phyloP scores from a whole-genome alignment of 1,140 invertebrate genomes.

The Drosophila virilis region DNA sequence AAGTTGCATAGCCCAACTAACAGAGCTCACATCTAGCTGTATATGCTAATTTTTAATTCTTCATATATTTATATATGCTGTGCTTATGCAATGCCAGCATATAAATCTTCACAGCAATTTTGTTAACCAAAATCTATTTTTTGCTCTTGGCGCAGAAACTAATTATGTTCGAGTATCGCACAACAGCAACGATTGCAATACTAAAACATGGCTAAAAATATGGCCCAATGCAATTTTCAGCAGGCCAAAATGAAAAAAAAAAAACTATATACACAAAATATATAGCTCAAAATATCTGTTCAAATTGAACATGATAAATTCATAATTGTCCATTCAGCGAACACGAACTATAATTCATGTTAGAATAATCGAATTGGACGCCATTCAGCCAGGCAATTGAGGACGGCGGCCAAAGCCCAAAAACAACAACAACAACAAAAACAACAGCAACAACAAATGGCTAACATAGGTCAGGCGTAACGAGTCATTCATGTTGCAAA shows the following conservation, averaged over 20 bases:
- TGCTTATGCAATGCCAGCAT: slow-evolving; percentile 44
- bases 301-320: slow-evolving; percentile 82
- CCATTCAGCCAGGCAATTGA: slow-evolving; percentile 77
- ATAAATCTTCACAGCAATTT: slow-evolving; percentile 56
- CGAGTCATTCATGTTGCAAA: slow-evolving; percentile 81
- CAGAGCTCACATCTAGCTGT: not conserved
- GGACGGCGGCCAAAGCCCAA: slow-evolving; percentile 70
- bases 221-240: slow-evolving; percentile 55
- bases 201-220: slow-evolving; percentile 44
- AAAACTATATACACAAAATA: slow-evolving; percentile 13
- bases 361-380: slow-evolving; percentile 82
- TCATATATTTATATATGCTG: not conserved
- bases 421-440: slow-evolving; percentile 42
- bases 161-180: slow-evolving; percentile 61
- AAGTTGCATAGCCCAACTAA: no score
- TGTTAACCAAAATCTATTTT: slow-evolving; percentile 28
- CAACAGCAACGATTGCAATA: slow-evolving; percentile 36
- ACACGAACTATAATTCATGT: slow-evolving; percentile 82
- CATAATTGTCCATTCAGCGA: slow-evolving; percentile 81
- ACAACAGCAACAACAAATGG: slow-evolving; percentile 33
- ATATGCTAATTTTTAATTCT: not conserved
- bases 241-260: slow-evolving; percentile 4
- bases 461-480: slow-evolving; percentile 80
- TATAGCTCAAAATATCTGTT: slow-evolving; percentile 78
- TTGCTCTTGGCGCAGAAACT: slow-evolving; percentile 46